Percentiles rank a stretch among this genome's conserved stretches.
Conservation (phyloP, 2,113 vertebrate species). For the Rhadina sibilatrix region DNA sequence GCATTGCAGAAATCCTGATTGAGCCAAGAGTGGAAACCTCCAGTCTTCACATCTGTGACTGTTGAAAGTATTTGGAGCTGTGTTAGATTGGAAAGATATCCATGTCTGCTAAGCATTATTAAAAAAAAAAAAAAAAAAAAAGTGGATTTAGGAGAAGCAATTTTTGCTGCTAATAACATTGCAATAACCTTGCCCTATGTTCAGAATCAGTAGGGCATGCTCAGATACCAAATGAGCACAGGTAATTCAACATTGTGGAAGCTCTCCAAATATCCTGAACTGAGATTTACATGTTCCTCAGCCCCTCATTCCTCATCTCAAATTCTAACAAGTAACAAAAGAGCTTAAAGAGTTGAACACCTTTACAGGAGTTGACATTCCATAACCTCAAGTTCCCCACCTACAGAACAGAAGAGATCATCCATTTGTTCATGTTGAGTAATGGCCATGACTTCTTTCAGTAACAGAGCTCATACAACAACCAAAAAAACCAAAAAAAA, state of each 20-base stretch:
- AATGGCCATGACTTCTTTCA: not conserved
- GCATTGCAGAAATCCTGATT: not conserved
- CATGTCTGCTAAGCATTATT: not conserved
- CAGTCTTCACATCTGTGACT: not conserved
- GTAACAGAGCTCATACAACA: not conserved
- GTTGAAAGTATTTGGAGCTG: not conserved
- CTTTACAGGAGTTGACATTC: not conserved
- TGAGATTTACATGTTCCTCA: not conserved
- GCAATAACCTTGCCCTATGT: not conserved
- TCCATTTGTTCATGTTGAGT: not conserved
- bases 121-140: not conserved
- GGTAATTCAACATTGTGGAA: not conserved
- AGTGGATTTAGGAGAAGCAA: not conserved
- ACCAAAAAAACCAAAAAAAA: no score
- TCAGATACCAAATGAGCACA: not conserved
- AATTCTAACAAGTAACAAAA: not conserved
- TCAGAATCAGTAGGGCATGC: not conserved
- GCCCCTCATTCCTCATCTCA: not conserved
- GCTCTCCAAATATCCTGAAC: not conserved
- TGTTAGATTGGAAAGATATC: not conserved
- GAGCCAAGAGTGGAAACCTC: not conserved
- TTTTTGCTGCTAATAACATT: not conserved
- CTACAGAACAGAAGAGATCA: not conserved
- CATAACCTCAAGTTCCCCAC: not conserved
- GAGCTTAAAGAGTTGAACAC: not conserved